Evolutionary conservation across 2,888 invertebrate genomes (phyloP), one percentile per base, ranked within the genome.

Genomic region (Xylophagus ater): DNA sequence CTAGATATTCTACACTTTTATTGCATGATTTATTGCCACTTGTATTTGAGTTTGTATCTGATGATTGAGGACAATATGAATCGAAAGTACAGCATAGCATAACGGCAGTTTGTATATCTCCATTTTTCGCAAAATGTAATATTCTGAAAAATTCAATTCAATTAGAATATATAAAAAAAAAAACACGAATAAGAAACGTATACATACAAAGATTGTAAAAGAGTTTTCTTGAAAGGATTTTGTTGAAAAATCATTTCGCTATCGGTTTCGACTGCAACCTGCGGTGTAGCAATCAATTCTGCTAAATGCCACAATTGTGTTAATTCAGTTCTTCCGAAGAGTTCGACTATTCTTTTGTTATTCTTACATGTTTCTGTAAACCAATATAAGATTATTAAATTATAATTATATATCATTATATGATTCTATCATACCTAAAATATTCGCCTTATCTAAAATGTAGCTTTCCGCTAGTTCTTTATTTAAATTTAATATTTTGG

Each of bases 101-200:
- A 2, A 92, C 93, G 4, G 93, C 87, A 63, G 88, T 94, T 67
- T 96, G 96, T 12, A 93, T 71, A 60, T 94, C 93, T 5, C 79
- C 76, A 37, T 81, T 73, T 48, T 74, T 72, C 0, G 86, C 85
- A 58, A 83, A 88, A 62, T 87, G 84, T 32, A 76, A 71, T 55
- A 87, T 87, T 58, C 83, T 83, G 63, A 46, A 64, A 47, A n/a
- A n/a, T n/a, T n/a, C n/a, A n/a, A n/a, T n/a, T n/a, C n/a, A n/a
- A n/a, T n/a, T n/a, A n/a, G n/a, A n/a, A n/a, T n/a, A 34, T 30
- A 33, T 40, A 33, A 31, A 31, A 21, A 19, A 34, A 34, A 34
- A 24, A 44, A 36, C 24, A 28, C 7, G 26, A 33, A 41, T 36
- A 32, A 15, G 15, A 37, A 36, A 20, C 21, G 23, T 23, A 10